Base-by-base conservation (phyloP, 2,113 vertebrate genomes). In the Cnemophilus loriae region DNA sequence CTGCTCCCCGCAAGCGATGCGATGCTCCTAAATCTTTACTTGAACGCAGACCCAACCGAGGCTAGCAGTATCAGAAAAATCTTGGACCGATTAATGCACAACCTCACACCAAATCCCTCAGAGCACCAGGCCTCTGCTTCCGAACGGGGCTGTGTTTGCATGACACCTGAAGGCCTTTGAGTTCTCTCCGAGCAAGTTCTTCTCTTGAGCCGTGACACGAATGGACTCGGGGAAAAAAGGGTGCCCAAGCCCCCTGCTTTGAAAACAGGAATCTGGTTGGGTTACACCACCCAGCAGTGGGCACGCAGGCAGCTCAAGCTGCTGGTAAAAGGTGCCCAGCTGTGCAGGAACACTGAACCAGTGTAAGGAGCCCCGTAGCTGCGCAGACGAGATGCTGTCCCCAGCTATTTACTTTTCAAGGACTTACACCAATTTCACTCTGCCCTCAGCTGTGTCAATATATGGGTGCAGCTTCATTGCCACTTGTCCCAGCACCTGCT, bases 71-170 rank as follows among this genome's bases (percentile, higher is more conserved):
- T 64, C 68, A 61, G 80, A 65, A 78, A 79, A 90, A 73, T 79
- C 80, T 60, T 7, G 28, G 33, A 7, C 33, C 56, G 86, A 94
- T 92, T 92, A 86, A 92, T 41, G 76, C 44, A 78, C 61, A 75
- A 0, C 3, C 22, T 49, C n/a, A 19, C 30, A 64, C 4, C 41
- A 53, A 67, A 70, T 13, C 7, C n/a, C 44, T 56, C 64, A 52
- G 87, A 75, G 57, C 32, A 73, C 49, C n/a, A 1, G 13, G 64
- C 22, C 49, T 49, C 57, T 53, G 42, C 37, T 63, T 59, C 71
- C 59, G n/a, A 20, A 57, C 1, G 0, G 1, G 30, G 41, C 77
- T 61, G 19, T 4, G 57, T 16, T 22, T 57, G 21, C 0, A 0
- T 3, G 55, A 10, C 30, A 28, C 24, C 16, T 5, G 39, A 37